Conservation (phyloP, 2,113 vertebrate species). For the Hippocampus comes region DNA sequence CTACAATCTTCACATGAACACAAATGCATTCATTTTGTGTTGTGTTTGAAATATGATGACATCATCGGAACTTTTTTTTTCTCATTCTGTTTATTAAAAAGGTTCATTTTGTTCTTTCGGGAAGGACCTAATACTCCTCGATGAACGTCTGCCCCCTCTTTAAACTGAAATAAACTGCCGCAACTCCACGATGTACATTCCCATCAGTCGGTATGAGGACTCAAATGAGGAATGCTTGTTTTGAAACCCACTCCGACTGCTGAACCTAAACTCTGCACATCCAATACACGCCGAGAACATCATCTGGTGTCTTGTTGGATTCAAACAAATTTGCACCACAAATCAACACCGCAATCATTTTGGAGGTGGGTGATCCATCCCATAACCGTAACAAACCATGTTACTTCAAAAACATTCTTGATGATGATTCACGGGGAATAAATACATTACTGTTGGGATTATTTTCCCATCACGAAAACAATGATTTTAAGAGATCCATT, state of each 20-base stretch:
- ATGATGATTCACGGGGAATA: background rate
- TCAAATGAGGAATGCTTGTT: constrained; percentile 3
- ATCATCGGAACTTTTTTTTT: no score
- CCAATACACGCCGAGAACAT: background rate
- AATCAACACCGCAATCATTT: no score
- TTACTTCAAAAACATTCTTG: background rate
- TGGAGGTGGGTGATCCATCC: no score
- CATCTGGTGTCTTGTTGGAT: background rate
- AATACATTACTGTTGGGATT: background rate
- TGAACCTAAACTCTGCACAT: background rate
- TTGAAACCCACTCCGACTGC: background rate
- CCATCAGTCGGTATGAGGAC: background rate
- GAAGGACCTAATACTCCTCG: background rate
- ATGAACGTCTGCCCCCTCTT: background rate
- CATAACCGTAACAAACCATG: background rate
- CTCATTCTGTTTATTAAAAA: no score
- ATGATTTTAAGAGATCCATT: constrained; percentile 23
- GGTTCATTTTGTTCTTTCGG: background rate
- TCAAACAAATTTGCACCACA: background rate
- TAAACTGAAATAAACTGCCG: background rate
- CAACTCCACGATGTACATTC: background rate
- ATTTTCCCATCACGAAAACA: constrained; percentile 29
- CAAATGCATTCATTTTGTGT: background rate
- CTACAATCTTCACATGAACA: background rate
- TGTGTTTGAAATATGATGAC: background rate